These are phyloP conservation scores for Dichetophora obliterata DNA, from an alignment of 2,888 invertebrate genomes.

Conservation along the genomic window DNA sequence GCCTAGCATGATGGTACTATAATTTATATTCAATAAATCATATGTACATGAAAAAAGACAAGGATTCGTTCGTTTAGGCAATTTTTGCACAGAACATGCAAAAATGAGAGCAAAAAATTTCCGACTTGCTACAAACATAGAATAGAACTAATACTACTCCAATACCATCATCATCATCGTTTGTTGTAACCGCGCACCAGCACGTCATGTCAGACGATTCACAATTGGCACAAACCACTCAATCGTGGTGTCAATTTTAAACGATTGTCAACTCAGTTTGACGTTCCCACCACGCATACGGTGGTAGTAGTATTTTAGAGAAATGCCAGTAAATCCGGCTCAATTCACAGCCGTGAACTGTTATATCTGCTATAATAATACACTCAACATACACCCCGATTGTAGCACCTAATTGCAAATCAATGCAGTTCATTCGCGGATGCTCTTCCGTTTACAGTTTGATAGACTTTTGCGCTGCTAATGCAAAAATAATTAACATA, in stretches of 20 bases:
- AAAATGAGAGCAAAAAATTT: neutral
- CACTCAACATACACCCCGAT: too few relatives aligned
- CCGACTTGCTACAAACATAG: neutral
- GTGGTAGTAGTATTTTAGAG: neutral
- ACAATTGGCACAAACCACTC: conserved; percentile 37
- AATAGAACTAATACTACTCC: neutral
- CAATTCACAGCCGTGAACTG: too few relatives aligned
- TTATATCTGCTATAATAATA: too few relatives aligned
- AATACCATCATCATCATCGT: neutral
- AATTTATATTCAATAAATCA: too few relatives aligned
- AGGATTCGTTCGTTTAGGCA: neutral
- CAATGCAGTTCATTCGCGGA: conserved; percentile 29
- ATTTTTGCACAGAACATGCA: neutral
- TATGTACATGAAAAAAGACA: neutral
- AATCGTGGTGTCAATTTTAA: conserved; percentile 38
- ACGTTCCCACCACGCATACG: conserved; percentile 10
- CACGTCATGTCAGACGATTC: conserved; percentile 17
- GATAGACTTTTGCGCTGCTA: conserved; percentile 47
- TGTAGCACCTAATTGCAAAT: conserved; percentile 29
- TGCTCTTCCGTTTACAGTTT: conserved; percentile 14
- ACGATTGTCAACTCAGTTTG: conserved; percentile 33
- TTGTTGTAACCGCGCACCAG: neutral
- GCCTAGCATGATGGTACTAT: too few relatives aligned
- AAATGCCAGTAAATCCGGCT: too few relatives aligned
- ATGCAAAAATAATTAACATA: conserved; percentile 38